Base-by-base conservation (phyloP, 2,113 vertebrate genomes). In the Sarotherodon lohbergeri region DNA sequence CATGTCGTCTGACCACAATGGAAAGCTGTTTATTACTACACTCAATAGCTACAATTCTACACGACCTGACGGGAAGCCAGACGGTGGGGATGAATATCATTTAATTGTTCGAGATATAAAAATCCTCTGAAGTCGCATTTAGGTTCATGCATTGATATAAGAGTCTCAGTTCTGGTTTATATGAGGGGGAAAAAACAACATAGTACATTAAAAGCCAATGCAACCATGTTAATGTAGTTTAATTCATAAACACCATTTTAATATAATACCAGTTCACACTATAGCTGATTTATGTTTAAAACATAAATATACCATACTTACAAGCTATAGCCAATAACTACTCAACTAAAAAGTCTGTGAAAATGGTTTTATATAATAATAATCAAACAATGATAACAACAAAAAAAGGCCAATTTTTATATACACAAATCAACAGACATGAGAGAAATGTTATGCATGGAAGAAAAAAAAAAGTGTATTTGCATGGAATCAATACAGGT, bases 291-390 rank as follows among this genome's bases (percentile, higher is more conserved):
- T 9, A 16, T 59, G 22, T 3, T 27, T 73, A 39, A 66, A 71
- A 17, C 68, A 17, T 46, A 0, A 46, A 0, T 73, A 73, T 73
- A 48, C 0, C 41, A 73, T 48, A 73, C 14, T 43, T 43, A 4
- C 7, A 71, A 22, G 1, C 63, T 43, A 46, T 46, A 46, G 12
- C 36, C 66, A 71, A 41, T 24, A 68, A 22, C n/a, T 3, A 41
- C 12, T 68, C 63, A 68, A 68, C 36, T 3, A 27, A 24, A 3
- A 73, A 17, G 41, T 46, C 24, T 46, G 68, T 4, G 39, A 12
- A 68, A 68, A 68, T 17, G 12, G 3, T 50, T 17, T 17, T 8
- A 8, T 17, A 19, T 39, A 34, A 34, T 29, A 59, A 59, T 16
- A 19, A 19, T 63, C 6, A 36, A 68, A 68, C 36, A 41, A 68